A percentile compares a stretch with the other conserved stretches of the same genome.
Evolutionary conservation across 1,140 invertebrate species (phyloP).

Genomic region (Apis mellifera): DNA sequence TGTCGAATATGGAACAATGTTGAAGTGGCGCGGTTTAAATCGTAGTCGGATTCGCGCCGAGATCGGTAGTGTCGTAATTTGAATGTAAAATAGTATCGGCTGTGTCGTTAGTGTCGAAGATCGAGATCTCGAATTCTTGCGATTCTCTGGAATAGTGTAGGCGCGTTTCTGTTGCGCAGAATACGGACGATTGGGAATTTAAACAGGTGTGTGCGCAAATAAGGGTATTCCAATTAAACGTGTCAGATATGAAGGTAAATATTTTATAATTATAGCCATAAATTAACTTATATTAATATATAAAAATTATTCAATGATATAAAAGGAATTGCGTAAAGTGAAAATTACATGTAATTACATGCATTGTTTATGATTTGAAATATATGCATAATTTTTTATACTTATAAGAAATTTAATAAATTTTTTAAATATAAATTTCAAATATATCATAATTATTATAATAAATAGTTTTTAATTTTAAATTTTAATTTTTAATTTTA

Average conservation of each 20-base stretch:
- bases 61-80: slow-evolving; percentile 37
- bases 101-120: slow-evolving; percentile 24
- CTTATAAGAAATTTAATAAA: not conserved
- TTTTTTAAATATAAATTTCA: not conserved
- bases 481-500: no score
- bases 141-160: slow-evolving; percentile 36
- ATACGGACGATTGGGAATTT: slow-evolving; percentile 42
- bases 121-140: slow-evolving; percentile 18
- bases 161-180: slow-evolving; percentile 27
- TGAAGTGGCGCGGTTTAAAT: slow-evolving; percentile 40
- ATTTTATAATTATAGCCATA: not conserved
- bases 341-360: not conserved
- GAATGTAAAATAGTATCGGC: slow-evolving; percentile 13
- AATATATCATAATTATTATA: not conserved
- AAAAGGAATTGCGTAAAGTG: not conserved
- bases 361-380: not conserved
- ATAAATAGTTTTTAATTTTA: not conserved
- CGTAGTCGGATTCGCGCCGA: slow-evolving; percentile 52
- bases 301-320: not conserved
- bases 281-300: no score
- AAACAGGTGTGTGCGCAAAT: slow-evolving; percentile 54
- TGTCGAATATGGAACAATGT: slow-evolving; percentile 29
- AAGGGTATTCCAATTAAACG: not conserved
- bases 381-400: not conserved
- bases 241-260: slow-evolving; percentile 21